These are phyloP conservation scores for Drosophila mimica DNA, from an alignment of 2,888 invertebrate species.

Conservation along the genomic window DNA sequence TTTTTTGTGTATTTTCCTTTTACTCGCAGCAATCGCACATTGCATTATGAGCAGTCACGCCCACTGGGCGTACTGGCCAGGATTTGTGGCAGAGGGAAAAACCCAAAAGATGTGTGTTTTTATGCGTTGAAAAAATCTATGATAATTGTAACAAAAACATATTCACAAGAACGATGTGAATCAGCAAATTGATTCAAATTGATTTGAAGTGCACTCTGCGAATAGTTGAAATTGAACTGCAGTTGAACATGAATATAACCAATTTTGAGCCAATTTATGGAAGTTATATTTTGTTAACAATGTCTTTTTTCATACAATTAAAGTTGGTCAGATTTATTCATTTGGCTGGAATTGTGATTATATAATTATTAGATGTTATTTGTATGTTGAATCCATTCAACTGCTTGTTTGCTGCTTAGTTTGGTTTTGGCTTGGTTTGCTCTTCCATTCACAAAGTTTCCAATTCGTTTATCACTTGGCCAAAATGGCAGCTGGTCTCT, in stretches of 20 bases:
- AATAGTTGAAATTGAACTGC: background rate
- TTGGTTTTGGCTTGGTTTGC: constrained; percentile 42
- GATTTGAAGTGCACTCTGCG: background rate
- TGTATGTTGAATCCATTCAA: background rate
- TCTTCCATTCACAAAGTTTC: constrained; percentile 64
- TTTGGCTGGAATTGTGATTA: background rate
- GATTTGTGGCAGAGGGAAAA: background rate
- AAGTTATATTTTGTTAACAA: background rate
- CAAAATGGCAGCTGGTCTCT: constrained; percentile 23
- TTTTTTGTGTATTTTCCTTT: background rate
- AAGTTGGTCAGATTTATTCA: background rate
- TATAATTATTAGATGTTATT: background rate
- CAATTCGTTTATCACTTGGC: constrained; percentile 37
- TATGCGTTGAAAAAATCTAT: background rate
- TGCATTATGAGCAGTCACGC: constrained; percentile 13
- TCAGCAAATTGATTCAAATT: background rate
- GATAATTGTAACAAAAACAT: background rate
- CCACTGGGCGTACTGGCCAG: background rate
- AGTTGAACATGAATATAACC: background rate
- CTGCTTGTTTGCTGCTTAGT: constrained; percentile 10
- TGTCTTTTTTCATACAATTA: background rate
- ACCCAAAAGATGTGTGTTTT: background rate
- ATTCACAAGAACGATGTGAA: no score
- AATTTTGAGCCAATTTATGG: background rate
- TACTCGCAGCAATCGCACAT: constrained; percentile 14